Base-by-base conservation (phyloP, 1,140 invertebrate species). In the Rhizoglyphus robini region DNA sequence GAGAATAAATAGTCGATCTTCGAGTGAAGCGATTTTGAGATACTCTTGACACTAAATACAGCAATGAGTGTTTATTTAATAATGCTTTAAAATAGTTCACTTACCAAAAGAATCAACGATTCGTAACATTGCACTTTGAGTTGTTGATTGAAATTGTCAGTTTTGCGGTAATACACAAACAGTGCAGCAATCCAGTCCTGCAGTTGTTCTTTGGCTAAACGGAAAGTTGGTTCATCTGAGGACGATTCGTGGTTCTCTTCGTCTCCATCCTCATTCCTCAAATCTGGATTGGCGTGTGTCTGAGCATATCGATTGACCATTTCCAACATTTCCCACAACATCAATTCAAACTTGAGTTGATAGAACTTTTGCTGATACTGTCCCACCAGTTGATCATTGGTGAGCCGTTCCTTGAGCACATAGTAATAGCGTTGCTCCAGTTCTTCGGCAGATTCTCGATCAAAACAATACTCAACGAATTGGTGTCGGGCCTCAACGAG, bases 1-100 rank as follows among this genome's bases (percentile, higher is more conserved):
- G 0, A 69, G 49, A 11, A 69, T 4, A 57, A 69, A 69, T 20
- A 69, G 41, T 29, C 46, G 23, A 58, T 68, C 65, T 1, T 65
- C 54, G 15, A 13, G 25, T 15, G 32, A 46, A 13, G 61, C 62
- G 13, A 46, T 32, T 20, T 51, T n/a, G 4, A 34, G 23, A 54
- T 18, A 66, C 25, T 41, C 29, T 31, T 34, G 4, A 38, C 13
- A 34, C 20, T n/a, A n/a, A n/a, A n/a, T n/a, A n/a, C n/a, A n/a
- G n/a, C n/a, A n/a, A n/a, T n/a, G n/a, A n/a, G n/a, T n/a, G n/a
- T n/a, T n/a, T n/a, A n/a, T n/a, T n/a, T n/a, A n/a, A n/a, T n/a
- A n/a, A n/a, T n/a, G n/a, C n/a, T n/a, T n/a, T n/a, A n/a, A n/a
- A n/a, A n/a, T n/a, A n/a, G n/a, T n/a, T n/a, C n/a, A n/a, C n/a